Conservation (phyloP, 1,140 invertebrate species). For the Euura saliciscinereae region DNA sequence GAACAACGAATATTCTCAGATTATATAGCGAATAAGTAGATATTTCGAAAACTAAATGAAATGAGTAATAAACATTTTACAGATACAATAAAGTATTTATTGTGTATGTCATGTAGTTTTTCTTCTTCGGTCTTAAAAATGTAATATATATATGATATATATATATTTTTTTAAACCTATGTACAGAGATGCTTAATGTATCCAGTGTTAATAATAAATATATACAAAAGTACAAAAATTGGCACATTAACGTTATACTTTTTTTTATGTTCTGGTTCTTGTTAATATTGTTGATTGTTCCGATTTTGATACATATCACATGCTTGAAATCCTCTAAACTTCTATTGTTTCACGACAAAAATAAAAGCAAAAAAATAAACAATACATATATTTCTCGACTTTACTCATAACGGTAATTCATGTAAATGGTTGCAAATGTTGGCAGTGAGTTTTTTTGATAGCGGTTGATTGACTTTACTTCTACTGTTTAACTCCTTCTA, state of each 20-base stretch:
- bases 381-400: no score
- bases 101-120: background rate
- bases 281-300: slow-evolving; percentile 1
- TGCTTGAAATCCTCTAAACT: no score
- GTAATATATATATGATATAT: slow-evolving; percentile 4
- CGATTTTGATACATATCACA: background rate
- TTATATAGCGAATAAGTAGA: slow-evolving; percentile 21
- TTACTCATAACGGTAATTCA: no score
- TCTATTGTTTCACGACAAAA: no score
- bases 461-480: no score
- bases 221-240: slow-evolving; percentile 48
- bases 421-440: no score
- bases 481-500: background rate
- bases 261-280: background rate
- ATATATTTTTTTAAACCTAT: background rate
- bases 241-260: slow-evolving; percentile 41
- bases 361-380: no score
- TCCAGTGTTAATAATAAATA: background rate
- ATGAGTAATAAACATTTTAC: slow-evolving; percentile 25
- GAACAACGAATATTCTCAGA: slow-evolving; percentile 26
- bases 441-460: no score
- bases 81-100: slow-evolving; percentile 21
- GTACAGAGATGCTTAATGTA: background rate
- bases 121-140: background rate
- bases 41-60: slow-evolving; percentile 17